These are phyloP conservation scores for Enteromius argenteus DNA, from an alignment of 2,797 vertebrate species.

Conservation along the genomic window DNA sequence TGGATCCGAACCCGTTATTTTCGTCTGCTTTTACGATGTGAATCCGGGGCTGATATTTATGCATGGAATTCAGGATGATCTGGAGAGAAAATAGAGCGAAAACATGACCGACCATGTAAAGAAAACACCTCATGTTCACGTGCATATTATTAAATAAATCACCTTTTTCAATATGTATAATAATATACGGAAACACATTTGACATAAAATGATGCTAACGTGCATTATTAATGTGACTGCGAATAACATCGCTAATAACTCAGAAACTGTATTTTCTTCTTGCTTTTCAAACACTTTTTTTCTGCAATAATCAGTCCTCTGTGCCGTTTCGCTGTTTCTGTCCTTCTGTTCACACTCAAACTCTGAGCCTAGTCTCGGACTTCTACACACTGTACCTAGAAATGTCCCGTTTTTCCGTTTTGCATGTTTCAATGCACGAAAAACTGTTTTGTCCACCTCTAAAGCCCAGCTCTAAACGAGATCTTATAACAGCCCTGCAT, in stretches of 20 bases:
- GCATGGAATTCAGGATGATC: conserved; percentile 99
- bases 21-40: conserved; percentile 99
- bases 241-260: background rate
- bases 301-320: background rate
- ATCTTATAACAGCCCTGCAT: background rate
- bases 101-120: background rate
- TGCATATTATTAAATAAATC: background rate
- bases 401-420: background rate
- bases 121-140: background rate
- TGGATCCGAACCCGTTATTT: conserved; percentile 97
- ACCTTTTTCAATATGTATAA: background rate
- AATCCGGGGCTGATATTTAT: conserved; percentile 97
- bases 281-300: too few relatives aligned
- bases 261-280: conserved; percentile 1
- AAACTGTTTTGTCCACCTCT: background rate
- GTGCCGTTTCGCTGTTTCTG: conserved; percentile 50
- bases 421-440: background rate
- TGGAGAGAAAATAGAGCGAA: conserved; percentile 60
- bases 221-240: background rate
- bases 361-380: conserved; percentile 33
- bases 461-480: background rate
- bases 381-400: background rate
- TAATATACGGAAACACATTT: background rate
- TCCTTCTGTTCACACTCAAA: conserved; percentile 70
- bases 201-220: background rate